Evolutionary conservation across 2,888 invertebrate species (phyloP).

Genomic region (Melinaea marsaeus): DNA sequence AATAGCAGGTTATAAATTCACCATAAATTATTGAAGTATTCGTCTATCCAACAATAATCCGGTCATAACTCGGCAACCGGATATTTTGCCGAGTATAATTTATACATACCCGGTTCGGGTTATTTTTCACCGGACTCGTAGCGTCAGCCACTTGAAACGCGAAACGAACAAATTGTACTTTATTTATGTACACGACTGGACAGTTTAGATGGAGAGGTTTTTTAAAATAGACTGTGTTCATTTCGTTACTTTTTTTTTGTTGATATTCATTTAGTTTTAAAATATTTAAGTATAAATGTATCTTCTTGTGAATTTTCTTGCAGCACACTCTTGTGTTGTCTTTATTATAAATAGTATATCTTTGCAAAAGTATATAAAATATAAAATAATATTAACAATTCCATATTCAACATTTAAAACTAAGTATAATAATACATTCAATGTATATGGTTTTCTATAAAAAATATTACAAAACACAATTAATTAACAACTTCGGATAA

Average conservation of each 20-base stretch:
- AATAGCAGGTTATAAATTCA: not conserved
- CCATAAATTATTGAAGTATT: not conserved
- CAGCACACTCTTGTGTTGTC: too few relatives aligned
- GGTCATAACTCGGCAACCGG: conserved; percentile 14
- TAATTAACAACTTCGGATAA: too few relatives aligned
- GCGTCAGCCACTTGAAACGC: conserved; percentile 13
- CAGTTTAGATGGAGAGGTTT: not conserved
- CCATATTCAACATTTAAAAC: too few relatives aligned
- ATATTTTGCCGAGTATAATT: conserved; percentile 19
- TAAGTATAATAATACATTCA: too few relatives aligned
- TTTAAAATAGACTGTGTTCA: too few relatives aligned
- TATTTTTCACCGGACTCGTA: conserved; percentile 17
- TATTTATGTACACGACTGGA: conserved; percentile 7
- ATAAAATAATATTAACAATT: too few relatives aligned
- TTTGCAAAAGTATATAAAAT: too few relatives aligned
- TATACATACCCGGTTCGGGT: conserved; percentile 19
- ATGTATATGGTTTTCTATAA: too few relatives aligned
- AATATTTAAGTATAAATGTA: too few relatives aligned
- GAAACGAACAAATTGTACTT: conserved; percentile 12
- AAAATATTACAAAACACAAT: too few relatives aligned
- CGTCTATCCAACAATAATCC: conserved; percentile 20
- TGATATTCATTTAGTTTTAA: not conserved
- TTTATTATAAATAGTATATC: too few relatives aligned
- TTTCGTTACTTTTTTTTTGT: not conserved
- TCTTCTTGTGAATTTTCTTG: too few relatives aligned